phyloP scores from a whole-genome alignment of 2,113 vertebrate genomes.

The Ceratotherium simum region DNA sequence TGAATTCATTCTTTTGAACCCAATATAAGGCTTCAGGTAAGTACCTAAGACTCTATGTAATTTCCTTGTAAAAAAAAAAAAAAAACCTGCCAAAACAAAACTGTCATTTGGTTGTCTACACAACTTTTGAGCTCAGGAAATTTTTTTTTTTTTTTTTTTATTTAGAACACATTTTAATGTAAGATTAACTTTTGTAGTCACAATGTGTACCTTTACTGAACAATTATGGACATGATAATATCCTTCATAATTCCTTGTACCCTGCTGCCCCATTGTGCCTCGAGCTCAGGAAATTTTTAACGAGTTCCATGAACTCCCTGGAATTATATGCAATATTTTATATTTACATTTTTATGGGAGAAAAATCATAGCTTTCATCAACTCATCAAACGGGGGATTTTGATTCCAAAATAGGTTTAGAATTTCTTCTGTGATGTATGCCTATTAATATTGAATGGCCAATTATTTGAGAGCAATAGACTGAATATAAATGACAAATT shows the following conservation, averaged over 20 bases:
- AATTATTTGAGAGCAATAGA: background rate
- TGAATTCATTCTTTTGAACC: constrained; percentile 24
- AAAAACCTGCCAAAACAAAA: constrained; percentile 5
- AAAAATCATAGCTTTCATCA: background rate
- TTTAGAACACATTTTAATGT: background rate
- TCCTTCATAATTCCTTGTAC: background rate
- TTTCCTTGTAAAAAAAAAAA: background rate
- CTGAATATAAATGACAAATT: background rate
- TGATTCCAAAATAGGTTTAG: background rate
- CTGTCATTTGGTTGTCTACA: background rate
- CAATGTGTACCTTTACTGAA: background rate
- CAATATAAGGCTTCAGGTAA: background rate
- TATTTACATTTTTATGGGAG: constrained; percentile 10
- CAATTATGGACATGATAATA: background rate
- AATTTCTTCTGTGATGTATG: background rate
- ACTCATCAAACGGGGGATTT: background rate
- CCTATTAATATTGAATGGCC: background rate
- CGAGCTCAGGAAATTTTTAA: constrained; percentile 8
- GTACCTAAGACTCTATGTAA: background rate
- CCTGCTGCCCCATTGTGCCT: background rate
- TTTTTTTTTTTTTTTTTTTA: too few species aligned
- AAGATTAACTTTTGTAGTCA: background rate
- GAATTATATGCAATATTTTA: background rate
- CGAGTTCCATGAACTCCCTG: background rate
- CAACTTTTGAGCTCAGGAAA: background rate